Evolutionary conservation across 2,113 vertebrate genomes (phyloP).

Genomic region (Tenrec ecaudatus): DNA sequence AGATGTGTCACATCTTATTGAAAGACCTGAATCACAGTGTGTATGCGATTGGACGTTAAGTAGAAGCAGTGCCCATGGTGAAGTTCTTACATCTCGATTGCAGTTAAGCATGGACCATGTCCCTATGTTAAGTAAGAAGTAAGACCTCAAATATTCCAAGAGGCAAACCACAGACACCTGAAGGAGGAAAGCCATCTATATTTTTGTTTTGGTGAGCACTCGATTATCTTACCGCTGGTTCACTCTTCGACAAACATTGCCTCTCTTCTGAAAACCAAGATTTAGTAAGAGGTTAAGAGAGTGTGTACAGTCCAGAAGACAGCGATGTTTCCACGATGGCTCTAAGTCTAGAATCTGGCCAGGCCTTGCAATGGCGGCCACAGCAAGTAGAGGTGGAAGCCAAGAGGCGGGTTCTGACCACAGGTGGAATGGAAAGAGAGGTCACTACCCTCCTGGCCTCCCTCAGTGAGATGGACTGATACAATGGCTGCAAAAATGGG

Average conservation of each 20-base stretch:
- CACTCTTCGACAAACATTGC: not conserved
- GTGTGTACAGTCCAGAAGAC: not conserved
- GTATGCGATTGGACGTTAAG: not conserved
- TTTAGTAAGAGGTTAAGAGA: not conserved
- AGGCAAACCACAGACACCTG: conserved; percentile 35
- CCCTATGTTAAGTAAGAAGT: no score
- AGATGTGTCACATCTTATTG: not conserved
- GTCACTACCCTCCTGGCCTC: no score
- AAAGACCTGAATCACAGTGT: not conserved
- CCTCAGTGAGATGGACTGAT: not conserved
- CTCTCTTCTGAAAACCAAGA: not conserved
- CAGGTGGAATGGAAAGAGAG: not conserved
- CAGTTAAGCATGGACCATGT: conserved; percentile 18
- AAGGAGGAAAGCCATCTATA: not conserved
- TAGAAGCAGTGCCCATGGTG: not conserved
- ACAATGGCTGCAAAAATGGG: not conserved
- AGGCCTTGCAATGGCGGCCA: not conserved
- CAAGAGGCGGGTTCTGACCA: not conserved
- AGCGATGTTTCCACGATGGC: not conserved
- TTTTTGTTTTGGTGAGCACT: not conserved
- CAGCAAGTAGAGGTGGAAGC: not conserved
- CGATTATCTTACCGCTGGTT: not conserved
- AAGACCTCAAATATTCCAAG: conserved; percentile 43
- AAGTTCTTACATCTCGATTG: not conserved
- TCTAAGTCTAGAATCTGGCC: not conserved